Evolutionary conservation across 2,797 vertebrate species (phyloP), one percentile per base, ranked within the genome.

Genomic region (Acropternis orthonyx): DNA sequence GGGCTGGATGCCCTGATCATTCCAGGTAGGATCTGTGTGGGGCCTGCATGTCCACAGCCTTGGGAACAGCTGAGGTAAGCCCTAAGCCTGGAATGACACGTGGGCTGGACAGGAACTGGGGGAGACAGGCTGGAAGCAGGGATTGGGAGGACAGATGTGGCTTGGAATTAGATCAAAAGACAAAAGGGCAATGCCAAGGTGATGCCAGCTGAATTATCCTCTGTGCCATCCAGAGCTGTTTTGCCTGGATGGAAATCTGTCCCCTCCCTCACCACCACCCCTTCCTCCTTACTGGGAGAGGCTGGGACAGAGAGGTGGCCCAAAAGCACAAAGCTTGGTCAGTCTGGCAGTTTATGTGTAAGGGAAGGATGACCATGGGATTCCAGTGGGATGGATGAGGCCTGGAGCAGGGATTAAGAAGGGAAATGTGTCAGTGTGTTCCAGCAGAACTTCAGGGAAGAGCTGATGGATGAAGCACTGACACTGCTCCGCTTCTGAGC

Each of bases 1-100:
- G 97, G 86, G 27, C 97, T 98, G 89, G 98, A 99, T 68, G 98
- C 98, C 10, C 95, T 97, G 34, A 98, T 99, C 95, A 98, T 99
- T 76, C 99, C 99, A 97, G 99, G 99, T 99, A 37, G 92, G 96
- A 39, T 0, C 39, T 14, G 7, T 0, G 26, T 1, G 17, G 44
- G 37, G 3, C 24, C 43, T 66, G 74, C 56, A 14, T 2, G 13
- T 5, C 36, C 66, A 11, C 3, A 4, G 14, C 11, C 41, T 59
- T 51, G 46, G 68, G 56, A 51, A 23, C 55, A 15, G 66, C n/a
- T 61, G 4, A 6, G 55, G 6, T 19, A 5, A n/a, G 41, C 41
- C 36, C 8, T 3, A 8, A 28, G 24, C n/a, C 24, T 78, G 44
- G 81, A 39, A 28, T 23, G 30, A 12, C 1, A 1, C 3, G 1